phyloP scores from a whole-genome alignment of 2,113 vertebrate genomes.

The Xiphophorus maculatus region DNA sequence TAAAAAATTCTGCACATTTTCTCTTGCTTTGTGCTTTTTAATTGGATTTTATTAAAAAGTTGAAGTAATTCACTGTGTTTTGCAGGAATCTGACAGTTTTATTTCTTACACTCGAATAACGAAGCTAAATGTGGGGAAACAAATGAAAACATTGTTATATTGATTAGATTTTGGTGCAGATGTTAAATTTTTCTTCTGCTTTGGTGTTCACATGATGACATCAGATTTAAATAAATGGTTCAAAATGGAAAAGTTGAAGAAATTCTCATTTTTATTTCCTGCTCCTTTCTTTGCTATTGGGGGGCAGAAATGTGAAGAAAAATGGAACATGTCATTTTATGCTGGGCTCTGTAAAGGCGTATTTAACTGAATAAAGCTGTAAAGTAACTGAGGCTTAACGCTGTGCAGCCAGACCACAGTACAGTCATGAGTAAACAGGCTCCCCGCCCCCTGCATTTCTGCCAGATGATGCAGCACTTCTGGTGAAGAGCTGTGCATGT shows the following conservation, averaged over 20 bases:
- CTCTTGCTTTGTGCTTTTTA: conserved; percentile 1
- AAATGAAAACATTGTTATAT: neutral
- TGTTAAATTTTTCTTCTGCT: neutral
- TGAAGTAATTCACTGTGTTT: neutral
- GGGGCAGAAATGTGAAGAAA: too few relatives aligned
- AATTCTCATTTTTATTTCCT: too few relatives aligned
- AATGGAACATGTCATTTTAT: neutral
- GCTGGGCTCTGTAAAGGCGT: too few relatives aligned
- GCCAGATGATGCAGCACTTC: neutral
- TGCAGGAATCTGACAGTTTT: neutral
- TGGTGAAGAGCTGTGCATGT: neutral
- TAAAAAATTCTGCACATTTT: neutral
- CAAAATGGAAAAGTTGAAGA: neutral
- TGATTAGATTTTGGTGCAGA: neutral
- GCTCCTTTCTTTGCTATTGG: too few relatives aligned
- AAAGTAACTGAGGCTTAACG: neutral
- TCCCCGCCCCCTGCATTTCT: neutral
- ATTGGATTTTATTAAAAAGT: too few relatives aligned
- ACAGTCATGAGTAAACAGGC: neutral
- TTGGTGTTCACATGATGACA: neutral
- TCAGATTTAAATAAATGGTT: neutral
- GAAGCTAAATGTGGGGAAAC: neutral
- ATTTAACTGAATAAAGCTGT: neutral
- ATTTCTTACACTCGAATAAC: neutral
- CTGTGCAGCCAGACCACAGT: neutral